A percentile compares a stretch with the other conserved stretches of the same genome.
phyloP scores from a whole-genome alignment of 2,797 vertebrate genomes.

The Lepus townsendii region DNA sequence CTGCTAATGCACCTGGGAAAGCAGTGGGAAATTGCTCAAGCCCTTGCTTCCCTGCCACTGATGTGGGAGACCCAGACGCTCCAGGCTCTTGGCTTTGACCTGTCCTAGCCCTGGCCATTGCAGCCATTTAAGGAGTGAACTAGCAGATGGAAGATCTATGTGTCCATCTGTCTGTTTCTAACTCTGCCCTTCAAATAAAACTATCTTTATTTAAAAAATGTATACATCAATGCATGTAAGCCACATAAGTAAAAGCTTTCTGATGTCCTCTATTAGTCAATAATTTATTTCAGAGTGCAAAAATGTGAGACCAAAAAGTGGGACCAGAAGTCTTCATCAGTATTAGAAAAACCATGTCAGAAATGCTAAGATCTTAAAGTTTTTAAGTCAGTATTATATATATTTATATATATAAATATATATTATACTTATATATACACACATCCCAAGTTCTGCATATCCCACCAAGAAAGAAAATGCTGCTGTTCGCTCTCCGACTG shows the following conservation, averaged over 20 bases:
- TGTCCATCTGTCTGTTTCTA: too few relatives aligned
- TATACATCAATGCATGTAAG: neutral
- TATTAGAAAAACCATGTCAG: neutral
- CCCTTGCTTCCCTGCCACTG: too few relatives aligned
- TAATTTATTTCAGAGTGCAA: neutral
- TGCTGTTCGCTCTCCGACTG: constrained; percentile 86
- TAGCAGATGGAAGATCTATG: too few relatives aligned
- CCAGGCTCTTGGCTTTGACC: too few relatives aligned
- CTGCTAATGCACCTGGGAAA: too few relatives aligned
- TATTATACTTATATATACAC: constrained; percentile 95
- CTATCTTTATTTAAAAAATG: too few relatives aligned
- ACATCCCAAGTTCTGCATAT: constrained; percentile 93
- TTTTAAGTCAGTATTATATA: constrained; percentile 94
- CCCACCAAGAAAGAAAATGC: constrained; percentile 90
- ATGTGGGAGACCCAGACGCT: too few relatives aligned
- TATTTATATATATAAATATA: constrained; percentile 95
- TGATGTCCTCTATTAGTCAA: neutral
- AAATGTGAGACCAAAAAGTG: neutral
- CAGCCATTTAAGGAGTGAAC: too few relatives aligned
- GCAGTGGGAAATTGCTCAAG: too few relatives aligned
- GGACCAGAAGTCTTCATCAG: neutral
- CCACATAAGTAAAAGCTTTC: neutral
- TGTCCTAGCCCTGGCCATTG: too few relatives aligned
- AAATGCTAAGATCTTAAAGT: neutral
- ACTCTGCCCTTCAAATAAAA: too few relatives aligned